A percentile compares a stretch with the other conserved stretches of the same genome.
Evolutionary conservation across 2,888 invertebrate genomes (phyloP).

Genomic region (Ceriagrion tenellum): DNA sequence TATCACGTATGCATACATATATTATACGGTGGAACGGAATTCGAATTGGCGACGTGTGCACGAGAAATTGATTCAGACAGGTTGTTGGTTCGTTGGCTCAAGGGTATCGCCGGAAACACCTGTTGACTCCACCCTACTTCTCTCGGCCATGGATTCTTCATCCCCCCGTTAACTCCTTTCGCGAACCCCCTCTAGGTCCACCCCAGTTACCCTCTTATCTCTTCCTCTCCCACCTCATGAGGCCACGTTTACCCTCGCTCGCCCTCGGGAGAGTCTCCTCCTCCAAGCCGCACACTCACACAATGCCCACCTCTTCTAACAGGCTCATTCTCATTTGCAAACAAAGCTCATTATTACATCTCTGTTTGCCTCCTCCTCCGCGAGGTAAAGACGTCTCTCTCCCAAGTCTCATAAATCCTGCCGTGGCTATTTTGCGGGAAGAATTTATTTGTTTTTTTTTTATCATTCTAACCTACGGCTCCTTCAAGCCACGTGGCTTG

Average conservation of each 20-base stretch:
- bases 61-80: conserved; percentile 64
- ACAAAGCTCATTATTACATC: background rate
- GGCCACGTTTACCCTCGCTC: background rate
- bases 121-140: background rate
- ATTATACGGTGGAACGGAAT: background rate
- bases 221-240: background rate
- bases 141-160: background rate
- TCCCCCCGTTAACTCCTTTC: background rate
- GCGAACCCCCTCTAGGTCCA: conserved; percentile 15
- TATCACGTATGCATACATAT: background rate
- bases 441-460: background rate
- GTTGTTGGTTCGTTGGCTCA: conserved; percentile 31
- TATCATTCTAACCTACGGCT: background rate
- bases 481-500: background rate
- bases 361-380: conserved; percentile 37
- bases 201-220: background rate
- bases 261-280: background rate
- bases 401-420: background rate
- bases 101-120: conserved; percentile 7
- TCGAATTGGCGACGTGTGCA: background rate
- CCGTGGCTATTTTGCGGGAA: background rate
- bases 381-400: background rate
- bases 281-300: background rate
- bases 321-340: background rate
- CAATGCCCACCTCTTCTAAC: background rate